Evolutionary conservation across 2,888 invertebrate species (phyloP), one percentile per base, ranked within the genome.

Genomic region (Neelides folsomi): DNA sequence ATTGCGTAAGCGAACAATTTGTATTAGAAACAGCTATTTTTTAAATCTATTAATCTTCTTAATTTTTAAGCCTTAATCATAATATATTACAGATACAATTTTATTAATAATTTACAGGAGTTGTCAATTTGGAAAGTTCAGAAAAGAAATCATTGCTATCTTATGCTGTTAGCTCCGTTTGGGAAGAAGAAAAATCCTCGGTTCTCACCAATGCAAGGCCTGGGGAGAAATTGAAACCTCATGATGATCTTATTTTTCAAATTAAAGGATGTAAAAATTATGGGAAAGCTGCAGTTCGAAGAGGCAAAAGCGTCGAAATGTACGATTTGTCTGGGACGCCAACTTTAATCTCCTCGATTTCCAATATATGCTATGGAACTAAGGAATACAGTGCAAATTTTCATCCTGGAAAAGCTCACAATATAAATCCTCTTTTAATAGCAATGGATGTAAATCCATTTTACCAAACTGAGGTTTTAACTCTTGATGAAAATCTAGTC

Each of bases 401-500:
- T 40, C n/a, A 47, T 10, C 13, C 13, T n/a, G 19, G 9, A 9
- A 35, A 18, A 6, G 37, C n/a, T 16, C 20, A 9, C 13, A 7
- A 42, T 3, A 39, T 46, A 19, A 43, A 51, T 37, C 56, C 58
- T 9, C 36, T 56, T 12, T 46, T 62, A 9, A 10, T 51, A 13
- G 51, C 59, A 13, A 40, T 56, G 9, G 61, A 60, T 43, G 36
- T 56, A 1, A 63, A 62, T 38, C 56, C 55, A 7, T 37, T 19
- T 1, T 47, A 42, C 34, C 27, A 53, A 6, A 37, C 52, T 8
- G 58, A 62, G 49, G 20, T 57, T 15, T 46, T 54, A 4, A 64
- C 58, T 8, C 47, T 62, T 12, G 64, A 64, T 55, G 59, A 60
- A 42, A 63, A 61, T 45, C 13, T 37, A 8, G 52, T 54, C 10